Evolutionary conservation across 1,140 invertebrate species (phyloP).

Genomic region (Geopemphigus sp.): DNA sequence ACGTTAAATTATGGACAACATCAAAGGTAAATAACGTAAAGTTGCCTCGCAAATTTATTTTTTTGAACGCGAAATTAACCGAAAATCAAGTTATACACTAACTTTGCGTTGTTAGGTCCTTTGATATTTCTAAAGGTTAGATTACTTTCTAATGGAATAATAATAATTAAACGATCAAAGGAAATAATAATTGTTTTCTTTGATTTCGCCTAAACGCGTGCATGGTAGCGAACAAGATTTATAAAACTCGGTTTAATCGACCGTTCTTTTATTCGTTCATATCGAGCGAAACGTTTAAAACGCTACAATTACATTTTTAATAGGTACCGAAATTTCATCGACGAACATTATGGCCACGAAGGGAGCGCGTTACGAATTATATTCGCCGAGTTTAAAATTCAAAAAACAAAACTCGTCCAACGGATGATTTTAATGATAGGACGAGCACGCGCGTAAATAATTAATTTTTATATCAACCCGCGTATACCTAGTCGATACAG

Average conservation of each 20-base stretch:
- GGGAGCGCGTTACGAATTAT: not conserved
- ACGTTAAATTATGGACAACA: not conserved
- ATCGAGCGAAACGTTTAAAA: not conserved
- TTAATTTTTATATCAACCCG: constrained; percentile 4
- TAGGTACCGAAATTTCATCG: not conserved
- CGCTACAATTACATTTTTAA: not conserved
- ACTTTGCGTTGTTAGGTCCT: not conserved
- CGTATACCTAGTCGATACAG: not conserved
- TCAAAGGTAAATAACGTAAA: not conserved
- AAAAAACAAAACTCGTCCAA: constrained; percentile 6
- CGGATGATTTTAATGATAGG: not conserved
- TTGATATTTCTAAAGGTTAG: constrained; percentile 16
- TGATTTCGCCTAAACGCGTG: not conserved
- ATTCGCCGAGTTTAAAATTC: not conserved
- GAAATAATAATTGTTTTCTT: not conserved
- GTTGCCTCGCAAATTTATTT: not conserved
- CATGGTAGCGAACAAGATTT: not conserved
- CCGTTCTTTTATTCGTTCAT: not conserved
- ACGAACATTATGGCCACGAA: not conserved
- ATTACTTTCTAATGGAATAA: constrained; percentile 28
- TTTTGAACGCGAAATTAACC: not conserved
- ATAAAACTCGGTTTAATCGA: not conserved
- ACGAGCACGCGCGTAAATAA: not conserved
- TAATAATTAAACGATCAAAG: not conserved
- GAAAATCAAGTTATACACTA: constrained; percentile 4